Evolutionary conservation across 2,113 vertebrate species (phyloP), one percentile per base, ranked within the genome.

Genomic region (Chaenogobius annularis): DNA sequence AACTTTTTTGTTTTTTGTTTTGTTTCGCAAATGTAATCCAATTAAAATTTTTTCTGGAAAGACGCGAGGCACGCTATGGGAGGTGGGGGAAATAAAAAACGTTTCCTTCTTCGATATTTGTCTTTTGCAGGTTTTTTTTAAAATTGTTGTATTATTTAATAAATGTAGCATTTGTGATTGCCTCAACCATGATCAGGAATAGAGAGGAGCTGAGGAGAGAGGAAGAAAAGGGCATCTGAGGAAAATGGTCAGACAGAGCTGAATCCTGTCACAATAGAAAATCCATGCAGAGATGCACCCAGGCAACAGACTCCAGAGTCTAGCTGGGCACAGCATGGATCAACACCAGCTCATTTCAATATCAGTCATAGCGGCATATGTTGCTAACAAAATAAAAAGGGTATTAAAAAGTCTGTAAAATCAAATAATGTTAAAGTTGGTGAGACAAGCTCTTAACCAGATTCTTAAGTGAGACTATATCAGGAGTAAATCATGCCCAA

Each of bases 191-290:
- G 61, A 1, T 46, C n/a, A 52, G 47, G 22, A 5, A 71, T n/a
- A 66, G 55, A 6, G 15, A 10, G 13, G 23, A 0, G 6, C 17
- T 47, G 22, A 47, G 22, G 35, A n/a, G 23, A 44, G 47, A 56
- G 40, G 48, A 17, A 6, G 35, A 62, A 47, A 54, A 79, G 55
- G 69, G 76, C 20, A 69, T 50, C 35, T 55, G 12, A 20, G 64
- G 35, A 58, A 43, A 64, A 22, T 55, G 78, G 71, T 70, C 48
- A 74, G 47, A n/a, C 40, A 5, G 37, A 76, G 37, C 44, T 23
- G 48, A 22, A 59, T 73, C 35, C 26, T 46, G 7, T 64, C 31
- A 1, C 26, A 73, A 70, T 64, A 71, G 26, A 23, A 70, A 73
- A 31, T 13, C 3, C 66, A 22, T 20, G 52, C 66, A 55, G 44